A percentile compares a stretch with the other conserved stretches of the same genome.
These are phyloP conservation scores for Drosophila lacertosa DNA, from an alignment of 1,140 invertebrate species.

Conservation along the genomic window DNA sequence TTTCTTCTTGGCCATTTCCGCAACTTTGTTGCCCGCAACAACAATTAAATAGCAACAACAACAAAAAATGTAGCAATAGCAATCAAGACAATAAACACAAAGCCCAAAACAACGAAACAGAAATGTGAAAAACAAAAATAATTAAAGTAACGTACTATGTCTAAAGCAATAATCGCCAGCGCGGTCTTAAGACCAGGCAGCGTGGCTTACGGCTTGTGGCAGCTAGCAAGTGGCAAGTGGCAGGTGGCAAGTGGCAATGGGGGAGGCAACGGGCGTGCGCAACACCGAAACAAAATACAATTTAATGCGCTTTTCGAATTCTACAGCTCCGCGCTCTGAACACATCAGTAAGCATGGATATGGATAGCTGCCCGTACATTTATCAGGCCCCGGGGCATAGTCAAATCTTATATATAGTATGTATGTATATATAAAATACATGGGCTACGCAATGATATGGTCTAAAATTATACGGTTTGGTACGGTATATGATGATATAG, in stretches of 20 bases:
- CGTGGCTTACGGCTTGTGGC: not conserved
- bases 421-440: not conserved
- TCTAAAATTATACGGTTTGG: not conserved
- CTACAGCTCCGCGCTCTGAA: slow-evolving; percentile 39
- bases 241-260: not conserved
- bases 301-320: slow-evolving; percentile 72
- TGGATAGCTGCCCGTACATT: slow-evolving; percentile 39
- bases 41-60: slow-evolving; percentile 5
- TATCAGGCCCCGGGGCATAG: slow-evolving; percentile 5
- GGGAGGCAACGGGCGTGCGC: slow-evolving; percentile 45
- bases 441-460: not conserved
- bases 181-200: slow-evolving; percentile 3
- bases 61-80: slow-evolving; percentile 9
- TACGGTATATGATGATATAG: too few species aligned
- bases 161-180: slow-evolving; percentile 27
- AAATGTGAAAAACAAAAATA: slow-evolving; percentile 32
- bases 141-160: slow-evolving; percentile 23
- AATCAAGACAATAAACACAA: too few species aligned
- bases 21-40: slow-evolving; percentile 1
- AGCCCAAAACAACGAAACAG: slow-evolving; percentile 2
- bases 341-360: slow-evolving; percentile 58
- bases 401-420: not conserved
- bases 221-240: not conserved
- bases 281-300: slow-evolving; percentile 72
- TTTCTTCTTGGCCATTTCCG: slow-evolving; percentile 15